A percentile compares a stretch with the other conserved stretches of the same genome.
phyloP scores from a whole-genome alignment of 1,140 invertebrate genomes.

The Planococcus citri region DNA sequence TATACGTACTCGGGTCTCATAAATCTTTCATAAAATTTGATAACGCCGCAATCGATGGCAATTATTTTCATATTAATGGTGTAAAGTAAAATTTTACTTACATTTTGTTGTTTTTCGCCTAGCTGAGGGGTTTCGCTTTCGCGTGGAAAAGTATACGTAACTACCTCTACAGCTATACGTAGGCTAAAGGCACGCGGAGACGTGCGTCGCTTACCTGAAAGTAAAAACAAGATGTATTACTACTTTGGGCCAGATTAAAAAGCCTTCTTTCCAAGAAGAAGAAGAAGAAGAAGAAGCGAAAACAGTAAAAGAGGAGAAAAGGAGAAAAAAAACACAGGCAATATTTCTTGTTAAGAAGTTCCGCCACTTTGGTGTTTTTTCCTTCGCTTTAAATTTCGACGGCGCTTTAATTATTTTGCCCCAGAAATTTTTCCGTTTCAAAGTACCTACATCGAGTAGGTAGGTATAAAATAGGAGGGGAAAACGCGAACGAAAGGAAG shows the following conservation, averaged over 20 bases:
- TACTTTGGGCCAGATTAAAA: no score
- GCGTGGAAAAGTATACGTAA: no score
- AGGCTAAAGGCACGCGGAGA: no score
- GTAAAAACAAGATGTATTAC: neutral
- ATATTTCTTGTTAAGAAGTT: neutral
- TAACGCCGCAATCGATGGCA: neutral
- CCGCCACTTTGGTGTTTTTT: neutral
- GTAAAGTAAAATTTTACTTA: neutral
- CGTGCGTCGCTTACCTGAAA: neutral
- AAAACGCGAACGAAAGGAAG: no score
- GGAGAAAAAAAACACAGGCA: neutral
- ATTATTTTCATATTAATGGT: constrained; percentile 4
- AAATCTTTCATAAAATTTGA: constrained; percentile 8
- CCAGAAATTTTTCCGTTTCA: neutral
- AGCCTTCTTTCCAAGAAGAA: no score
- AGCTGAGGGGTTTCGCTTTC: no score
- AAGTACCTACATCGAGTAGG: no score
- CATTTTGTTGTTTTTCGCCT: neutral
- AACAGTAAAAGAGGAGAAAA: no score
- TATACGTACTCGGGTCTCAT: neutral
- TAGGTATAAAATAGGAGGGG: no score
- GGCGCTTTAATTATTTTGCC: neutral
- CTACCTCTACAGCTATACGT: no score
- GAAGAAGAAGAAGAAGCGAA: no score
- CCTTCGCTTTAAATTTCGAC: neutral